A percentile compares a stretch with the other conserved stretches of the same genome.
These are phyloP conservation scores for Eupeodes luniger DNA, from an alignment of 2,888 invertebrate species.

Conservation along the genomic window DNA sequence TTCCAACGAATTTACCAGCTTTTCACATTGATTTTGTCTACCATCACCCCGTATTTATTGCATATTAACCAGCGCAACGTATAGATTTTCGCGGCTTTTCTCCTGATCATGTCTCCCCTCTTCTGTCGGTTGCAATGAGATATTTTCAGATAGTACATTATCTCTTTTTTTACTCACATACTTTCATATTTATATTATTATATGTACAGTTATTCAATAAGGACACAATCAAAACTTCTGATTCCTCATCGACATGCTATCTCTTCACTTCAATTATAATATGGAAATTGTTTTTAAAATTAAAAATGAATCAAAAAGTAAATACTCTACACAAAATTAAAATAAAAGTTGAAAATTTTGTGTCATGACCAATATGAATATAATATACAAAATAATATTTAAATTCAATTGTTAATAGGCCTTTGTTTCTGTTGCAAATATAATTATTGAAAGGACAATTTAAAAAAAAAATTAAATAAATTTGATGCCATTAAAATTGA, in stretches of 20 bases:
- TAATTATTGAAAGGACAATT: too few relatives aligned
- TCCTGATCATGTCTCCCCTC: not conserved
- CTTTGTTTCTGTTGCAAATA: too few relatives aligned
- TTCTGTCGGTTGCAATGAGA: not conserved
- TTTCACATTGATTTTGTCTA: constrained; percentile 41
- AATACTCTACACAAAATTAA: constrained; percentile 29
- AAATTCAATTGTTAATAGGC: too few relatives aligned
- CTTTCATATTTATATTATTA: constrained; percentile 3
- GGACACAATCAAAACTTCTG: constrained; percentile 17
- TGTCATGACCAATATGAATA: too few relatives aligned
- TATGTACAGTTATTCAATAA: constrained; percentile 43
- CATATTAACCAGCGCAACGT: not conserved
- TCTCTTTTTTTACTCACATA: not conserved
- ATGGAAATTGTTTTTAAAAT: constrained; percentile 57
- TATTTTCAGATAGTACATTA: not conserved
- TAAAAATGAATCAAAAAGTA: constrained; percentile 46
- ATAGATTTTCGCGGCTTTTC: not conserved
- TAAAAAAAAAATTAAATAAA: too few relatives aligned
- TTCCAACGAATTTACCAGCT: constrained; percentile 28
- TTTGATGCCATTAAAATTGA: too few relatives aligned
- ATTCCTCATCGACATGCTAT: constrained; percentile 43
- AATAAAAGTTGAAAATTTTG: constrained; percentile 1
- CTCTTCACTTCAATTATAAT: constrained; percentile 59
- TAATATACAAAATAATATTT: too few relatives aligned
- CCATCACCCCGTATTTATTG: not conserved